Percentiles rank a stretch among this genome's conserved stretches.
phyloP scores from a whole-genome alignment of 2,888 invertebrate genomes.

The Drosophila algonquin region DNA sequence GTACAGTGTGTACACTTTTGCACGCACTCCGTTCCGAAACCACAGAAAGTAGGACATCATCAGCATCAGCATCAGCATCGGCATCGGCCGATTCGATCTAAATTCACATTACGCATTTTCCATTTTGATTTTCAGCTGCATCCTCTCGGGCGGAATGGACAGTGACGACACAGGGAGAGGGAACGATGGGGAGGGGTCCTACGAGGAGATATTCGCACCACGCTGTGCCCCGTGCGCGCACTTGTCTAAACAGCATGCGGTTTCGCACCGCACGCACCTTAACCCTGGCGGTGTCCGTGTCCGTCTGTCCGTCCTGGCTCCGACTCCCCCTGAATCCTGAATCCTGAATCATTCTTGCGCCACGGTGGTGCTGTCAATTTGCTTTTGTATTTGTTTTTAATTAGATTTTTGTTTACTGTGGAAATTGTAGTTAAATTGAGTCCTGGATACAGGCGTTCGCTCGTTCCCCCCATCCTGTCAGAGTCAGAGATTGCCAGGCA shows the following conservation, averaged over 20 bases:
- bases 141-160: conserved; percentile 22
- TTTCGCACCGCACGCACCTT: conserved; percentile 20
- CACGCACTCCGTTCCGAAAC: too few species aligned
- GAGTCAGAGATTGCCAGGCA: background rate
- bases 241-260: conserved; percentile 42
- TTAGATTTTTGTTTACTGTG: conserved; percentile 76
- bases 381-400: conserved; percentile 80
- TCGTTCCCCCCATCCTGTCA: background rate
- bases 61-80: background rate
- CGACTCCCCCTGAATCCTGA: conserved; percentile 14
- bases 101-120: conserved; percentile 35
- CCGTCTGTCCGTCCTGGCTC: background rate
- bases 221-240: conserved; percentile 11
- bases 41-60: conserved; percentile 5
- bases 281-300: background rate
- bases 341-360: too few species aligned
- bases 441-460: conserved; percentile 47
- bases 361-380: conserved; percentile 54
- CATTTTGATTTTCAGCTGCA: conserved; percentile 62
- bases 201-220: too few species aligned
- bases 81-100: conserved; percentile 22
- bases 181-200: background rate
- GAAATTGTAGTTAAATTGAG: conserved; percentile 77
- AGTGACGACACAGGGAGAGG: background rate
- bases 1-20: background rate